phyloP scores from a whole-genome alignment of 2,797 vertebrate species.

The Aplochiton taeniatus region DNA sequence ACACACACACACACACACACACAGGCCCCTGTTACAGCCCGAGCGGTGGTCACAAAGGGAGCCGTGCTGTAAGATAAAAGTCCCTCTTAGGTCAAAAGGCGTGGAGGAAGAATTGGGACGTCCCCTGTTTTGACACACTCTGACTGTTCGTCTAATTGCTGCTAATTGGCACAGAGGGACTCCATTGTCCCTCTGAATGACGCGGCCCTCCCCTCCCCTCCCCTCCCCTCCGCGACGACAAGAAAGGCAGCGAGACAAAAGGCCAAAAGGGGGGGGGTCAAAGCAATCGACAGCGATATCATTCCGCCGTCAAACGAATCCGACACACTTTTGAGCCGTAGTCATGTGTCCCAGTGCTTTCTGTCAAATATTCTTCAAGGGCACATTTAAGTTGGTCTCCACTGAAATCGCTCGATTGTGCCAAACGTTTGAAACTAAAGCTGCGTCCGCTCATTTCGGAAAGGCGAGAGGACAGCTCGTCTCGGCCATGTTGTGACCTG shows the following conservation, averaged over 20 bases:
- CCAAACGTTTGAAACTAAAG: too few species aligned
- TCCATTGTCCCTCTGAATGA: constrained; percentile 73
- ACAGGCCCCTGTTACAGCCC: neutral
- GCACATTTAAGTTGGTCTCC: too few species aligned
- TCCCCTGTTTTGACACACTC: constrained; percentile 75
- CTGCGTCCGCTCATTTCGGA: too few species aligned
- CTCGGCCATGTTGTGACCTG: neutral
- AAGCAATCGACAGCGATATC: constrained; percentile 65
- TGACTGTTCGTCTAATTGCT: constrained; percentile 80
- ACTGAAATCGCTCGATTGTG: too few species aligned
- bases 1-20: constrained; percentile 3
- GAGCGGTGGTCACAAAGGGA: too few species aligned
- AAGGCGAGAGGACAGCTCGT: too few species aligned
- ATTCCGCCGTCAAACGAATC: constrained; percentile 30
- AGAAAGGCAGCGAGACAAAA: constrained; percentile 67
- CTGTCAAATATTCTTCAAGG: too few species aligned
- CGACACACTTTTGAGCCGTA: too few species aligned
- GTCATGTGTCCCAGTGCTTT: too few species aligned
- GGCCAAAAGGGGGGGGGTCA: constrained; percentile 60
- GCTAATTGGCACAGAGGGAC: constrained; percentile 76
- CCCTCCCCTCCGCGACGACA: constrained; percentile 52
- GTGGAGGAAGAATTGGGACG: constrained; percentile 63
- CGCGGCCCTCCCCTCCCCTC: constrained; percentile 57
- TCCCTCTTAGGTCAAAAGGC: constrained; percentile 61
- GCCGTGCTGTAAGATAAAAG: constrained; percentile 40